Percentiles rank a stretch among this genome's conserved stretches.
Conservation (phyloP, 1,140 invertebrate species). For the Melipona quadrifasciata region DNA sequence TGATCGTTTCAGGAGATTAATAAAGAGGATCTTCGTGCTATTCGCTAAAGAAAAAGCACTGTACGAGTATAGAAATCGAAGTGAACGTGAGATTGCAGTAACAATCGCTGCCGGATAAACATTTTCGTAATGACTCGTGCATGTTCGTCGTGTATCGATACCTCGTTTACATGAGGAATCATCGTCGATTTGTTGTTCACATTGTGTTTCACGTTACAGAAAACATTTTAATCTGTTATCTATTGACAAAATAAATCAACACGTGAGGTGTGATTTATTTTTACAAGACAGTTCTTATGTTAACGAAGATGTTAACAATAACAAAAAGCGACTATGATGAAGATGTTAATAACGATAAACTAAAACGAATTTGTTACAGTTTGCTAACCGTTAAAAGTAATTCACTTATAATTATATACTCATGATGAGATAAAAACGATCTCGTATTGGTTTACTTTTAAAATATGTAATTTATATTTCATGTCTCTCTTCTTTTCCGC, state of each 20-base stretch:
- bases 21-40: conserved; percentile 9
- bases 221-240: neutral
- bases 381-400: too few species aligned
- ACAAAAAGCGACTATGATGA: too few species aligned
- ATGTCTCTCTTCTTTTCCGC: neutral
- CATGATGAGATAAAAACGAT: neutral
- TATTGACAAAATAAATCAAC: too few species aligned
- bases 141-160: neutral
- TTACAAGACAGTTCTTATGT: neutral
- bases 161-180: neutral
- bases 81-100: conserved; percentile 16
- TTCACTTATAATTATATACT: too few species aligned
- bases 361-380: too few species aligned
- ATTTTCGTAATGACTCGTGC: neutral
- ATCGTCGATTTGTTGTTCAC: too few species aligned
- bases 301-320: too few species aligned
- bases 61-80: neutral
- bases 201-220: neutral
- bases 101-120: conserved; percentile 4
- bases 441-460: neutral
- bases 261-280: too few species aligned
- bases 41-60: neutral
- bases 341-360: too few species aligned
- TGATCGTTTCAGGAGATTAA: neutral
- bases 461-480: neutral